Evolutionary conservation across 2,888 invertebrate species (phyloP).

Genomic region (Alloscopus bannaensis): DNA sequence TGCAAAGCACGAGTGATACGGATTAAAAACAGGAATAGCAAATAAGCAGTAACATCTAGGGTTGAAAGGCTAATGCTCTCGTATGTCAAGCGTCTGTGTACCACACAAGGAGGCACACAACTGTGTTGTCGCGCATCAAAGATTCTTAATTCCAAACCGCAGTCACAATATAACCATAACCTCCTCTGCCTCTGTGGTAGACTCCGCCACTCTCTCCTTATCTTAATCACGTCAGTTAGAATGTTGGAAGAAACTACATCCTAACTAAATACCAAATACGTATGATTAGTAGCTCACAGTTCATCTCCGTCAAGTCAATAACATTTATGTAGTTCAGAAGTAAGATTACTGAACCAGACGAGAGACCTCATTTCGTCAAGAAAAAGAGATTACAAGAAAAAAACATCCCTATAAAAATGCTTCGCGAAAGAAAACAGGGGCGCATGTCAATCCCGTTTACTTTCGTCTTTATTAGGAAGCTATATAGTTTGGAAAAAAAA

Average conservation of each 20-base stretch:
- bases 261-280: constrained; percentile 14
- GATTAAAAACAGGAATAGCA: constrained; percentile 2
- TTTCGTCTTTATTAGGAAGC: no score
- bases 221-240: constrained; percentile 58
- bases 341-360: constrained; percentile 44
- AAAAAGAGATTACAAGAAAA: no score
- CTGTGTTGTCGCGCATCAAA: neutral
- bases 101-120: neutral
- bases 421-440: no score
- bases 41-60: neutral
- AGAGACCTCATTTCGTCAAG: constrained; percentile 63
- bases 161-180: constrained; percentile 20
- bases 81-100: no score
- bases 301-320: constrained; percentile 58
- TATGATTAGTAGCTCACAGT: constrained; percentile 38
- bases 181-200: neutral
- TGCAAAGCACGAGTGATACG: no score
- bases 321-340: constrained; percentile 59
- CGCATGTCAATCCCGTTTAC: no score
- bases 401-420: no score
- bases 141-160: constrained; percentile 7
- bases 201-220: constrained; percentile 25
- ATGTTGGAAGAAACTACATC: no score
- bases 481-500: no score
- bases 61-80: constrained; percentile 40